phyloP scores from a whole-genome alignment of 2,113 vertebrate genomes.

The Pteronura brasiliensis region DNA sequence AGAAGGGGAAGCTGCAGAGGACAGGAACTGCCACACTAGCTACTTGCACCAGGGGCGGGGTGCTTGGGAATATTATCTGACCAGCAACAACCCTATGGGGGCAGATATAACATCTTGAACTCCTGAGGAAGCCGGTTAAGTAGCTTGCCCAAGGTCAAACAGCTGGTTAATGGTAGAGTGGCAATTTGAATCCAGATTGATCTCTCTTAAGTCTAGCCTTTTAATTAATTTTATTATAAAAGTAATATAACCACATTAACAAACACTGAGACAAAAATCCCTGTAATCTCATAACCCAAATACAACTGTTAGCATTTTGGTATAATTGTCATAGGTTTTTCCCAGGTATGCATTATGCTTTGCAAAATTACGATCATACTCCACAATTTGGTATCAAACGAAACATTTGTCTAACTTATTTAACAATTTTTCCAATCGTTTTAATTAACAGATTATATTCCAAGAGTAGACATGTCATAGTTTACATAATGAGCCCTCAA shows the following conservation, averaged over 20 bases:
- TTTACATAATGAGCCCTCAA: conserved; percentile 8
- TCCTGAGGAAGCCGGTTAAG: neutral
- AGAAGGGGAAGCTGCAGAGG: neutral
- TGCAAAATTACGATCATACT: conserved; percentile 35
- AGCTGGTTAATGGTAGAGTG: neutral
- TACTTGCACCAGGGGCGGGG: neutral
- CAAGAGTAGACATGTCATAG: neutral
- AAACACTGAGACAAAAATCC: conserved; percentile 18
- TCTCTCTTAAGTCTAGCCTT: neutral
- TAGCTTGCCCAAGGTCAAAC: neutral
- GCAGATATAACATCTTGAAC: neutral
- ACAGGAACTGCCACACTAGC: neutral
- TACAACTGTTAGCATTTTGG: conserved; percentile 2
- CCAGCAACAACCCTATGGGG: neutral
- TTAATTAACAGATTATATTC: neutral
- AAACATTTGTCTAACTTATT: neutral
- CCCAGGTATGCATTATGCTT: neutral
- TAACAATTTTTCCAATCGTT: conserved; percentile 14
- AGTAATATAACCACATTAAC: conserved; percentile 15
- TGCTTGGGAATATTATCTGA: neutral
- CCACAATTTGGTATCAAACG: neutral
- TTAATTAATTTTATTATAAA: conserved; percentile 50
- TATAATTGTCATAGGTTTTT: conserved; percentile 23
- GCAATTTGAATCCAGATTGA: neutral
- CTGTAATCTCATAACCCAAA: conserved; percentile 8